Base-by-base conservation (phyloP, 1,140 invertebrate species). In the Brachionus calyciflorus region DNA sequence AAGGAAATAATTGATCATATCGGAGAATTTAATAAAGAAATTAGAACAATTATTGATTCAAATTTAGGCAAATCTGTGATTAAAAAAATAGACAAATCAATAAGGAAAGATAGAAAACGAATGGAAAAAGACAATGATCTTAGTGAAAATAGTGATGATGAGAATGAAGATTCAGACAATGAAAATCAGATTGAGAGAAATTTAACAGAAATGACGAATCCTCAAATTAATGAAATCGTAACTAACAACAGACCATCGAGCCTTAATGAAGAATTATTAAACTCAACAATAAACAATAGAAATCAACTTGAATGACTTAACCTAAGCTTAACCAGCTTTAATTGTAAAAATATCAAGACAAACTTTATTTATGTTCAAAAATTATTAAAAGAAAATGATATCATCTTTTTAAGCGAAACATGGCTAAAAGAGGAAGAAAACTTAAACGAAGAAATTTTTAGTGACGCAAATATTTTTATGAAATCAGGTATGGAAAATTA, bases 401-500 rank as follows among this genome's bases (percentile, higher is more conserved):
- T 55, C 14, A 55, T 55, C 14, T 55, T 55, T 55, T 26, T 55
- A 55, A 26, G 51, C 6, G 51, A 55, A 55, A 55, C 26, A 26
- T 55, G 51, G 51, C 24, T 55, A 26, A 55, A 24, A 28, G 21
- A 9, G 26, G 28, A 55, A 10, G 51, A 55, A 55, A 12, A 26
- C 3, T 14, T 55, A 26, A 1, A 55, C 21, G 26, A 55, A 55
- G 26, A 24, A 12, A 7, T 55, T 26, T 55, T 55, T 14, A 10
- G 14, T 10, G 14, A 55, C 10, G 51, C 26, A 28, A 26, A 24
- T 9, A 55, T 28, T 24, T 55, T 12, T 28, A 6, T 55, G 6
- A 55, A 55, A 30, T 55, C 51, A 26, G 24, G 51, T 0, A 55
- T 55, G 51, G 26, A 55, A 3, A 55, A 55, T 14, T 26, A 26